Base-by-base conservation (phyloP, 2,888 invertebrate species). In the Yponomeuta plumbellus region DNA sequence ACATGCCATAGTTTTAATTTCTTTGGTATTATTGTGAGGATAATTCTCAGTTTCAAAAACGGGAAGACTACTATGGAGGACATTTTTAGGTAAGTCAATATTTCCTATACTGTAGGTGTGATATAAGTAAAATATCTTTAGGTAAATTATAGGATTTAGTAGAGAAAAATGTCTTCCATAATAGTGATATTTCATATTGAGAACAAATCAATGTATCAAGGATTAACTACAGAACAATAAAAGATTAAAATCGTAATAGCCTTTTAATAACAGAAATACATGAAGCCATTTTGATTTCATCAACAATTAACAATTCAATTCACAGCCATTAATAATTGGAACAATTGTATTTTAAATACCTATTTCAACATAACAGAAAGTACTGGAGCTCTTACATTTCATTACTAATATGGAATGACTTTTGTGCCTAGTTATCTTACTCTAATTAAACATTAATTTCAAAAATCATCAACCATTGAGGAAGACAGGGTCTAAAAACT, bases 401-500 rank as follows among this genome's bases (percentile, higher is more conserved):
- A 34, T 52, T 4, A 5, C 3, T 44, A 52, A 17, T 17, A 17
- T 52, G 13, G 44, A 52, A 52, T 52, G 17, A 52, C 44, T 17
- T 52, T 52, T 52, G 44, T 52, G 44, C 44, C 17, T 52, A 17
- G 44, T 52, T 52, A 13, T 17, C 17, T 52, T 17, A 52, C 17
- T 52, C 44, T 58, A 58, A 58, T 21, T 58, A 58, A 11, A 58
- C 21, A 11, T 58, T 22, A 58, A 58, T 22, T 22, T 22, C 21
- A 58, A 58, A 58, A 20, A 21, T 80, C 77, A 81, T 80, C 81
- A 85, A 86, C 85, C 84, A 73, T 80, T 68, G 58, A 71, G 87
- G 87, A 86, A 87, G 86, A 86, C 86, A 73, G 76, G 76, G 72
- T 80, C 76, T 71, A n/a, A 68, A 67, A 59, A 64, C 11, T 11